Evolutionary conservation across 2,888 invertebrate genomes (phyloP).

Genomic region (Cheilosia vernalis): DNA sequence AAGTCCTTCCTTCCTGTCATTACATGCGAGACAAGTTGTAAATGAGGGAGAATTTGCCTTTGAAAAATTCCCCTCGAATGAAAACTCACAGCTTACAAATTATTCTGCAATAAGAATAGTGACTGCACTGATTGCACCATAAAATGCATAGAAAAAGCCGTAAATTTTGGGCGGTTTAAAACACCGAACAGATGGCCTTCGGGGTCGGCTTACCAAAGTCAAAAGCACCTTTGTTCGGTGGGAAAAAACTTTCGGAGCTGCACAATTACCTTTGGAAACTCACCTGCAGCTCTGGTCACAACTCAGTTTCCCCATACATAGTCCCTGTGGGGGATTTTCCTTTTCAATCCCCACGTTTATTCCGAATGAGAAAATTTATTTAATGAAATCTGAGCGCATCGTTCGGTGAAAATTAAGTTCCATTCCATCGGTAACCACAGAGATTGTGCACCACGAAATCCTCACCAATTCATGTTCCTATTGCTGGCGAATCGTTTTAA

Average conservation of each 20-base stretch:
- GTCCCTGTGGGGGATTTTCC: background rate
- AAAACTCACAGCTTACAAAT: background rate
- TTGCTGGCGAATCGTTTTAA: background rate
- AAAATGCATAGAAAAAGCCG: background rate
- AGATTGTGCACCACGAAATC: background rate
- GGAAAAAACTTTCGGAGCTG: too few species aligned
- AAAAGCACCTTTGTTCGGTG: background rate
- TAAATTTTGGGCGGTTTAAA: background rate
- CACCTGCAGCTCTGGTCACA: background rate
- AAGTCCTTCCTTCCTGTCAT: background rate
- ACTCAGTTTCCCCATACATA: background rate
- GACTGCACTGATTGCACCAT: background rate
- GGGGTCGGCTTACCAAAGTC: background rate
- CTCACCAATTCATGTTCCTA: slow-evolving; percentile 21
- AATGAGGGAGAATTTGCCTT: background rate
- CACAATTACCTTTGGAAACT: too few species aligned
- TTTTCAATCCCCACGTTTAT: slow-evolving; percentile 24
- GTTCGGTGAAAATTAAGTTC: slow-evolving; percentile 34
- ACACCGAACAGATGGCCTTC: background rate
- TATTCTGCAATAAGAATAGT: background rate
- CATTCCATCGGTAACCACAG: slow-evolving; percentile 34
- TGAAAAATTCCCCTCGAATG: background rate
- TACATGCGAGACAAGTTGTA: background rate
- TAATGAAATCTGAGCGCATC: slow-evolving; percentile 19
- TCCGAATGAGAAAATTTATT: slow-evolving; percentile 21